Percentiles rank a stretch among this genome's conserved stretches.
phyloP scores from a whole-genome alignment of 2,888 invertebrate species.

The Ennomos quercinarius region DNA sequence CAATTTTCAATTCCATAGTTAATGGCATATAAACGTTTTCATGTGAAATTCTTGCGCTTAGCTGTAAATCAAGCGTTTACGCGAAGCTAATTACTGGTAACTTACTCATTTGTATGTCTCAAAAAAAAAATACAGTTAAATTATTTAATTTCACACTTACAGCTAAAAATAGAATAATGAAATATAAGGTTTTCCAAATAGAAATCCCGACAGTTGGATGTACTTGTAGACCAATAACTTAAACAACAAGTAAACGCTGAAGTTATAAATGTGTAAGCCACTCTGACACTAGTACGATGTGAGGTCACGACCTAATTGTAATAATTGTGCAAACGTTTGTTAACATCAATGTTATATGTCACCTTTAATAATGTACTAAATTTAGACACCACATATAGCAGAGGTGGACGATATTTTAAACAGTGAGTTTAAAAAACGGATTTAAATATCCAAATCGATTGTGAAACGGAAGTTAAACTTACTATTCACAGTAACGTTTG shows the following conservation, averaged over 20 bases:
- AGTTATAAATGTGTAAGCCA: slow-evolving; percentile 28
- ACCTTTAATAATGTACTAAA: slow-evolving; percentile 55
- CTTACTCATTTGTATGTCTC: no score
- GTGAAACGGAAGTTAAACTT: slow-evolving; percentile 16
- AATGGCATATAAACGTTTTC: no score
- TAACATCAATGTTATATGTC: slow-evolving; percentile 58
- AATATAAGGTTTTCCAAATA: background rate
- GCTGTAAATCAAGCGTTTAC: no score
- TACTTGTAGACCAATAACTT: background rate
- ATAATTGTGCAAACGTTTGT: slow-evolving; percentile 43
- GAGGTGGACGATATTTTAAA: slow-evolving; percentile 47
- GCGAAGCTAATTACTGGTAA: no score
- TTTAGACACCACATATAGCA: slow-evolving; percentile 54
- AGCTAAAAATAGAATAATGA: no score
- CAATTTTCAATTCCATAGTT: no score
- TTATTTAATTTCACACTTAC: no score
- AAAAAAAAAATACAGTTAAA: no score
- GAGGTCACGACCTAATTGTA: slow-evolving; percentile 39
- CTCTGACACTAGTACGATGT: slow-evolving; percentile 23
- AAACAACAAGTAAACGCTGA: slow-evolving; percentile 13
- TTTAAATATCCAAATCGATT: background rate
- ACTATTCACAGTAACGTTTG: slow-evolving; percentile 48
- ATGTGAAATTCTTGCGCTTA: no score
- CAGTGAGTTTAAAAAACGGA: slow-evolving; percentile 34
- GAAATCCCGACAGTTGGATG: slow-evolving; percentile 1